Conservation (phyloP, 2,797 vertebrate species). For the Caiman crocodilus region DNA sequence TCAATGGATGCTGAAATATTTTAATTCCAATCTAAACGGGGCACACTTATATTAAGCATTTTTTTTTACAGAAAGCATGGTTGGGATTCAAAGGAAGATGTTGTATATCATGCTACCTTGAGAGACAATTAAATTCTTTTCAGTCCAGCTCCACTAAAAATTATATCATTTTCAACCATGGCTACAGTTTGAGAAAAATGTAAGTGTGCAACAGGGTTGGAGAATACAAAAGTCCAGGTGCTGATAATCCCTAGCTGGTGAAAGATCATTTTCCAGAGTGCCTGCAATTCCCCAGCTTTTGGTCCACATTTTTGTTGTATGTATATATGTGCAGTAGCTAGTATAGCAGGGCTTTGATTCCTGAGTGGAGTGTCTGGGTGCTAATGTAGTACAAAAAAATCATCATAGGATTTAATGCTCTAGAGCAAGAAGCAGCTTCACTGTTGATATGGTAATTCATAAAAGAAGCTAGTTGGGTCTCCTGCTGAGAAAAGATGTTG, state of each 20-base stretch:
- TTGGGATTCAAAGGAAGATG: background rate
- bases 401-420: background rate
- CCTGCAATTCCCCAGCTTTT: background rate
- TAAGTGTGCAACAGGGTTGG: background rate
- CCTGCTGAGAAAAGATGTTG: background rate
- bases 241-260: background rate
- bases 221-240: background rate
- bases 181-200: background rate
- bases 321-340: background rate
- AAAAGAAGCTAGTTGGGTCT: background rate
- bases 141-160: background rate
- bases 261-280: background rate
- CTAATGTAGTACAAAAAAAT: background rate
- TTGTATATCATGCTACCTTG: accelerated
- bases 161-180: background rate
- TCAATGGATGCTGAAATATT: too few species aligned
- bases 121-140: background rate
- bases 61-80: background rate
- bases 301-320: background rate
- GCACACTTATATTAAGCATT: background rate
- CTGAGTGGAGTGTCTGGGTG: background rate
- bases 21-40: background rate
- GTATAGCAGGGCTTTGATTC: accelerated
- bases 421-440: background rate
- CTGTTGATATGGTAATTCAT: background rate